Conservation (phyloP, 2,797 vertebrate species). For the Anguilla megastoma region DNA sequence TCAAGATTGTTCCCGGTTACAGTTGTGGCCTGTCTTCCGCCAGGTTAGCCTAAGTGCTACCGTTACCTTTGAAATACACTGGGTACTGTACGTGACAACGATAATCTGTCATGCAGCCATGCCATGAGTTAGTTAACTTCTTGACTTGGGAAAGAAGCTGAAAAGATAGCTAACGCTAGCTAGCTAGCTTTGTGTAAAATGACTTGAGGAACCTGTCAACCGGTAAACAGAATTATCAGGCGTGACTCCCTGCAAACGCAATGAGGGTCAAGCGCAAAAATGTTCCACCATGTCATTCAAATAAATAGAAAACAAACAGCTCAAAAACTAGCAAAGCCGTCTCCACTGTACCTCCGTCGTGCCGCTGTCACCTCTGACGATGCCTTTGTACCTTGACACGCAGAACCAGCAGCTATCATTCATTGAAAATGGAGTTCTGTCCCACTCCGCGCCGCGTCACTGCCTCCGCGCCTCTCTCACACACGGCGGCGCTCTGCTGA, state of each 20-base stretch:
- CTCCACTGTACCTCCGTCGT: neutral
- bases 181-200: neutral
- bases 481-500: slow-evolving; percentile 27
- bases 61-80: neutral
- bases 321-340: neutral
- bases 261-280: neutral
- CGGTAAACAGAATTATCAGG: neutral
- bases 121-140: neutral
- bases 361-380: neutral
- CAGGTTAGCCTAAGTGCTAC: neutral
- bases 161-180: neutral
- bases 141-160: neutral
- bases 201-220: neutral
- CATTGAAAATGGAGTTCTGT: slow-evolving; percentile 15
- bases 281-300: neutral
- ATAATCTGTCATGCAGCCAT: neutral
- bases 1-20: neutral
- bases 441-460: neutral
- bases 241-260: neutral
- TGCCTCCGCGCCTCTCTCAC: neutral
- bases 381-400: neutral
- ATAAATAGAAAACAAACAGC: neutral
- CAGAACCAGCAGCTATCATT: neutral
- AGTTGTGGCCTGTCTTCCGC: neutral
- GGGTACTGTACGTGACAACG: neutral